Base-by-base conservation (phyloP, 2,797 vertebrate species). In the Euthynnus affinis region DNA sequence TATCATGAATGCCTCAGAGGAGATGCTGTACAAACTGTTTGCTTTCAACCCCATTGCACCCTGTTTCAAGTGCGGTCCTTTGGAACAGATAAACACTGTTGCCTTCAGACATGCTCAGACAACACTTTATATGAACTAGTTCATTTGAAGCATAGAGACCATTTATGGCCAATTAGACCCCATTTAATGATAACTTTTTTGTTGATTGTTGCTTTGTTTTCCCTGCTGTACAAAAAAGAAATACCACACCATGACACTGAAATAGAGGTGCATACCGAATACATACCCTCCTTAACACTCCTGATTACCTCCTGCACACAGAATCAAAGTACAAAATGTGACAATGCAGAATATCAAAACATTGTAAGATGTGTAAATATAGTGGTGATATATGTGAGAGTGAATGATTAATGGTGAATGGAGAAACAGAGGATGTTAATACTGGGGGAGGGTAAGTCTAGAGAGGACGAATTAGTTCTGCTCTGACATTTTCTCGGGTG, bases 401-500 rank as follows among this genome's bases (percentile, higher is more conserved):
- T 69, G 63, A 49, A 63, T n/a, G 59, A 63, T 55, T n/a, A 55
- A 32, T 27, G 29, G 13, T 65, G 71, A 27, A 34, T 58, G 56
- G 44, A 18, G 15, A 46, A 46, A 32, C 27, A 58, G 15, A 32
- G 29, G 15, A 5, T 58, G 25, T 27, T 62, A 27, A 60, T 69
- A 65, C 40, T 51, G 78, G 80, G 77, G 86, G 73, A 82, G 71
- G 82, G 76, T 23, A 14, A 61, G 22, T 81, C 70, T 60, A 20
- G 32, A 72, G 64, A 59, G 52, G 66, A 62, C 27, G 71, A 75
- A 78, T 82, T 73, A 75, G 46, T 84, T 83, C 64, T 79, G 72
- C 69, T 64, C 64, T 64, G 72, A 55, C 58, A 57, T 81, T 77
- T 88, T 81, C 59, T 65, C 44, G 55, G 69, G 62, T 69, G 49